phyloP scores from a whole-genome alignment of 1,140 invertebrate genomes.

The Branchinecta lindahli region DNA sequence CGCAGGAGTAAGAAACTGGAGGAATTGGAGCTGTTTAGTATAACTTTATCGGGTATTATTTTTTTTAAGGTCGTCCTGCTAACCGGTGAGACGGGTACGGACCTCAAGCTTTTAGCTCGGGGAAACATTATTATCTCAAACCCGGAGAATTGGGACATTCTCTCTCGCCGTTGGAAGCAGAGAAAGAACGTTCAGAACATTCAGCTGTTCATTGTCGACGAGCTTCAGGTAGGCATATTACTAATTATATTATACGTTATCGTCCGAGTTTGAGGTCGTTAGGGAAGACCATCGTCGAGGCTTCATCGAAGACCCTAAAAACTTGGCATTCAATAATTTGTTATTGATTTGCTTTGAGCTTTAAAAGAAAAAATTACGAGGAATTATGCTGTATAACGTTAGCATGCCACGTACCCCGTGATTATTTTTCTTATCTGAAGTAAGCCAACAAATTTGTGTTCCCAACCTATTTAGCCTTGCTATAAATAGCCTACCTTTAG shows the following conservation, averaged over 20 bases:
- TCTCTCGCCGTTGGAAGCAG: constrained; percentile 96
- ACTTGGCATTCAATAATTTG: no score
- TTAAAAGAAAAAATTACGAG: no score
- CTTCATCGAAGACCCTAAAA: no score
- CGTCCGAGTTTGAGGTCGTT: neutral
- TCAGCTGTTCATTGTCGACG: constrained; percentile 92
- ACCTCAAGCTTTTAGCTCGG: constrained; percentile 73
- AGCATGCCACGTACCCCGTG: no score
- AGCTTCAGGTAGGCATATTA: constrained; percentile 53
- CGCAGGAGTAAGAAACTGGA: no score
- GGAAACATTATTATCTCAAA: constrained; percentile 92
- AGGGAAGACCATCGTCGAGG: neutral
- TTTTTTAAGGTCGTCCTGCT: constrained; percentile 49
- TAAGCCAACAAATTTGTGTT: no score
- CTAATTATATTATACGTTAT: neutral
- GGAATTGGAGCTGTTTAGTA: no score
- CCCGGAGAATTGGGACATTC: constrained; percentile 96
- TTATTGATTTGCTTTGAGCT: no score
- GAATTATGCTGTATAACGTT: no score
- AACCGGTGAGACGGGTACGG: constrained; percentile 96
- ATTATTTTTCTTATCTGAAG: no score
- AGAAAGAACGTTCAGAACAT: constrained; percentile 95
- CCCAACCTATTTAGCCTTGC: no score
- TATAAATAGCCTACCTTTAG: no score
- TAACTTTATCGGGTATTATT: neutral